Base-by-base conservation (phyloP, 1,140 invertebrate genomes). In the Drosophila punjabiensis region DNA sequence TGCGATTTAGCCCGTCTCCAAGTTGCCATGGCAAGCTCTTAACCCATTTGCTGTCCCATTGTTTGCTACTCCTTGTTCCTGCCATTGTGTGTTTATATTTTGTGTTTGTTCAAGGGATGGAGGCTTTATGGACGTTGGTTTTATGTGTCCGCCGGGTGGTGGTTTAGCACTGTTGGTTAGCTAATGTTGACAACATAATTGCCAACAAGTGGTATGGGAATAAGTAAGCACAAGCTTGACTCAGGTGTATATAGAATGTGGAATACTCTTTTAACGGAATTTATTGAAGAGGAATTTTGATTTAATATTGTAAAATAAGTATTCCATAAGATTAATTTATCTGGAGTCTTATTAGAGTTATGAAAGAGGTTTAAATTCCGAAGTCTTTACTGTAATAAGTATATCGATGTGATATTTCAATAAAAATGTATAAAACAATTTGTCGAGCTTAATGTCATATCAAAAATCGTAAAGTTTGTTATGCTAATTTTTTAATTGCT, bases 111-210 rank as follows among this genome's bases (percentile, higher is more conserved):
- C 33, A 33, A 24, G 43, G 55, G 37, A 18, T 30, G 28, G 55
- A 28, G 35, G 14, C 24, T 58, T 63, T 45, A 63, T 63, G 56
- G 53, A 39, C 33, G 18, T 13, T 41, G 68, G 45, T 81, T 86
- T 84, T 89, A 81, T 81, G 69, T 32, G 59, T 81, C 85, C 85
- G 47, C 18, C 52, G 83, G 80, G 84, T 41, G 76, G 76, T 47
- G 18, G 24, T 30, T 43, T 30, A 55, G 48, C 77, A 50, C 48
- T 79, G 76, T 80, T 33, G 55, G 18, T 53, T 56, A 37, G 47
- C 79, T 82, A 82, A 88, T 82, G 84, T 62, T 75, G 61, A 75
- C 69, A 81, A 55, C 63, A 81, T 69, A 78, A 84, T 89, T 81
- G 77, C 67, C 33, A 71, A 53, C 77, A 64, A 64, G 71, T 30